Base-by-base conservation (phyloP, 2,888 invertebrate genomes). In the Criorhina ranunculi region DNA sequence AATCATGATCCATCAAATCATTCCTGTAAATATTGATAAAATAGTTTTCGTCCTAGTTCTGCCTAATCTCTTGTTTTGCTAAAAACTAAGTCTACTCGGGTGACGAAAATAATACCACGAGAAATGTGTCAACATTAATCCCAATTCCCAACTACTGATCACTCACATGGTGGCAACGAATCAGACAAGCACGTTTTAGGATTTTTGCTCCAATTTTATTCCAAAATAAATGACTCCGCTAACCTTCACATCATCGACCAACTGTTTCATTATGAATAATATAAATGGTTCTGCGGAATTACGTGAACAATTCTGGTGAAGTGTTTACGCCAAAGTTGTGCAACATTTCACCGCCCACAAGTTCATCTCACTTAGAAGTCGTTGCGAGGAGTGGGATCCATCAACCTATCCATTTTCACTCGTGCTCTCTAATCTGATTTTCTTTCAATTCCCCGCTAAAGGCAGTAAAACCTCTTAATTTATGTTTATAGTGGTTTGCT, bases 391-490 rank as follows among this genome's bases (percentile, higher is more conserved):
- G n/a, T 44, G 33, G 17, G 17, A 64, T 49, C 37, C 64, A 49
- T 64, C 46, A 64, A 49, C 24, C 24, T 8, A 35, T 5, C 19
- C 33, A n/a, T 35, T 33, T 17, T 15, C 31, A 15, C 8, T 12
- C 42, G 24, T 8, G 6, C 60, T 29, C 9, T 9, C 31, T 15
- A 12, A 8, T 6, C 37, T 7, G n/a, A 12, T 8, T 31, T 62
- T 62, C 11, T 46, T 19, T 46, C 11, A 6, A 17, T 46, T 35
- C 49, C 35, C 49, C 1, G 2, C 12, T 15, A 9, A 35, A 19
- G 49, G 15, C 9, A 51, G 35, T 42, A 33, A 53, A 29, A 17
- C 42, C 19, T n/a, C 40, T 42, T 42, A 67, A 67, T 53, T 67
- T 31, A 53, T 42, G 53, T 11, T 66, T 53, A 53, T 53, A 15